These are phyloP conservation scores for Limnephilus lunatus DNA, from an alignment of 2,888 invertebrate species.

Conservation along the genomic window DNA sequence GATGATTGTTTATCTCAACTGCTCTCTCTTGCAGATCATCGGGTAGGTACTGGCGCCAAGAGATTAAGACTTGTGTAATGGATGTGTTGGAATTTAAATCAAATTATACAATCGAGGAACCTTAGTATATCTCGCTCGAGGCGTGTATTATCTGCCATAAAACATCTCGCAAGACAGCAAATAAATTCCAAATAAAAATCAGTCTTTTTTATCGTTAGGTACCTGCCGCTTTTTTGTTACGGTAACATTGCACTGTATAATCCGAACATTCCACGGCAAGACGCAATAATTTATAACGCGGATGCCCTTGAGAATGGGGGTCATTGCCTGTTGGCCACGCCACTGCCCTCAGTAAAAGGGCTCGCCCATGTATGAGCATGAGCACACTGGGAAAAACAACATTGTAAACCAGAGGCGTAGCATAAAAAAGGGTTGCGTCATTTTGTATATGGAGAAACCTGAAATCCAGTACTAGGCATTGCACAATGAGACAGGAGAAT, in stretches of 20 bases:
- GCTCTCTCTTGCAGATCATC: neutral
- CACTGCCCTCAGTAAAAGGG: conserved; percentile 15
- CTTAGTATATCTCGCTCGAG: neutral
- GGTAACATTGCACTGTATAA: conserved; percentile 36
- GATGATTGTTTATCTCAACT: neutral
- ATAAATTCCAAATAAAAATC: conserved; percentile 29
- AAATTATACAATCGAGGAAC: neutral
- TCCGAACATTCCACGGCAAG: conserved; percentile 26
- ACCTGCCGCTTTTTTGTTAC: conserved; percentile 11
- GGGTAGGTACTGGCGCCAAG: neutral
- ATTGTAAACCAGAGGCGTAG: neutral
- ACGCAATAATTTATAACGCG: conserved; percentile 31
- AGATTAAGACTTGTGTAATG: neutral
- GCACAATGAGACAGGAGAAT: neutral
- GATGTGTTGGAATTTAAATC: neutral
- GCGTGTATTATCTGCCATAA: conserved; percentile 4
- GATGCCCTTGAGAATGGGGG: conserved; percentile 28
- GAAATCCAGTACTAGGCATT: neutral
- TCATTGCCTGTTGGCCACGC: conserved; percentile 34
- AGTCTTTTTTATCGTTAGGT: conserved; percentile 6
- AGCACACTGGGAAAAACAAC: neutral
- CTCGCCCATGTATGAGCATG: neutral
- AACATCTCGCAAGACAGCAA: conserved; percentile 38
- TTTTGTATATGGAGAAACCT: neutral
- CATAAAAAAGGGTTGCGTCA: neutral